Evolutionary conservation across 1,140 invertebrate species (phyloP).

Genomic region (Vollenhovia emeryi): DNA sequence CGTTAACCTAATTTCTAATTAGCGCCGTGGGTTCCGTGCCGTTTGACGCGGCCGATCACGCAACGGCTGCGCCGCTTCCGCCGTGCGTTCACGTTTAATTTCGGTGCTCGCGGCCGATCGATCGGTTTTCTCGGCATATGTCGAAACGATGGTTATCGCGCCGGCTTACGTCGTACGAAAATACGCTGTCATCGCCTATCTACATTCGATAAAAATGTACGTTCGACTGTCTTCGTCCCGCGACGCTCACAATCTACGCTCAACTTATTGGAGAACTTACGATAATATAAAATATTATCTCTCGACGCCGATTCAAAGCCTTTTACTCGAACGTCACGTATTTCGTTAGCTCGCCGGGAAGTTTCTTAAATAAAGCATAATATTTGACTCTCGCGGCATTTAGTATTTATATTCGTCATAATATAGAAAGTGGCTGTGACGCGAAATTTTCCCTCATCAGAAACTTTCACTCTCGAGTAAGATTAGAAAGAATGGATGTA

Average conservation of each 20-base stretch:
- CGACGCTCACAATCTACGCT: neutral
- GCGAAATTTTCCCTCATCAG: neutral
- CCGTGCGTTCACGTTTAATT: conserved; percentile 37
- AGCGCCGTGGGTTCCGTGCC: conserved; percentile 32
- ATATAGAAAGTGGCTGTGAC: neutral
- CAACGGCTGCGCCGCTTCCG: conserved; percentile 42
- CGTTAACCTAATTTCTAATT: conserved; percentile 64
- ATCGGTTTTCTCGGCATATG: conserved; percentile 38
- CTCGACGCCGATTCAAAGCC: neutral
- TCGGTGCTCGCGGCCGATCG: conserved; percentile 15
- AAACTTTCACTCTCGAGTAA: neutral
- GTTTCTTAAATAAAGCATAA: neutral
- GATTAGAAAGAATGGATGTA: neutral
- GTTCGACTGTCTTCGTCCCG: neutral
- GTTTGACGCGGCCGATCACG: conserved; percentile 49
- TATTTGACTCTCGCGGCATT: neutral
- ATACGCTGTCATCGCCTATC: conserved; percentile 10
- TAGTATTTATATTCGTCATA: neutral
- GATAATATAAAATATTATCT: neutral
- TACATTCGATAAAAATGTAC: neutral
- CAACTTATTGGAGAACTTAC: neutral
- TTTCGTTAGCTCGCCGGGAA: neutral
- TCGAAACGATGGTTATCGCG: neutral
- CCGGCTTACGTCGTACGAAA: neutral
- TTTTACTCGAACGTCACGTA: neutral